Percentiles rank a stretch among this genome's conserved stretches.
These are phyloP conservation scores for Patella vulgata DNA, from an alignment of 1,140 invertebrate species.

Conservation along the genomic window DNA sequence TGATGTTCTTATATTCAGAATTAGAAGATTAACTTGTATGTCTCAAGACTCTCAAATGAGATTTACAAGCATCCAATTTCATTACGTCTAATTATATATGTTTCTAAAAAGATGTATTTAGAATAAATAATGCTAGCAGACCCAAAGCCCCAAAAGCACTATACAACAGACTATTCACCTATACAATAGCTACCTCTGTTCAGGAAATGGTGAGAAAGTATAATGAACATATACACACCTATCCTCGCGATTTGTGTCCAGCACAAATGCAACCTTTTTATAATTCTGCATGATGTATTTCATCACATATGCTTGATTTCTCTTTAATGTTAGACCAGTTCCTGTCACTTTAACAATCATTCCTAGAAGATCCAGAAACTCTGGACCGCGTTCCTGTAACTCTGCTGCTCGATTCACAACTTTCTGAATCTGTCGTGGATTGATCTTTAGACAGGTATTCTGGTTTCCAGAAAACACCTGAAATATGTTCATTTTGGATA, in stretches of 20 bases:
- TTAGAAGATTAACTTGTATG: no score
- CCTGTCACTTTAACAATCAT: slow-evolving; percentile 66
- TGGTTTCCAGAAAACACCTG: slow-evolving; percentile 67
- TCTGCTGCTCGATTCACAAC: slow-evolving; percentile 62
- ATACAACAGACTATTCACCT: no score
- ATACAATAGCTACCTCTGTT: no score
- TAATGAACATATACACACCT: slow-evolving; percentile 52
- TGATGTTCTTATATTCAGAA: no score
- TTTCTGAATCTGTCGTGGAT: slow-evolving; percentile 63
- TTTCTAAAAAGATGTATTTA: no score
- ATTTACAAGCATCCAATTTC: no score
- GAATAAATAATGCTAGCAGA: no score
- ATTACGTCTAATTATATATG: no score
- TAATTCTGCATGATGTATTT: slow-evolving; percentile 68
- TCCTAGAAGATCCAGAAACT: slow-evolving; percentile 65
- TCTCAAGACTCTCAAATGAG: no score
- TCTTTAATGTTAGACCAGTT: slow-evolving; percentile 62
- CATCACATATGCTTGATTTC: slow-evolving; percentile 67
- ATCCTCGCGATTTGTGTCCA: slow-evolving; percentile 57
- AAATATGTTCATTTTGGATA: no score
- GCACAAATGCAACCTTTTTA: slow-evolving; percentile 61
- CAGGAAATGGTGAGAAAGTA: no score
- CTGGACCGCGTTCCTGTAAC: slow-evolving; percentile 57
- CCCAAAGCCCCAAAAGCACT: no score
- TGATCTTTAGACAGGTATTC: slow-evolving; percentile 64